Percentiles rank a stretch among this genome's conserved stretches.
Evolutionary conservation across 2,888 invertebrate species (phyloP).

Genomic region (Congeria kusceri): DNA sequence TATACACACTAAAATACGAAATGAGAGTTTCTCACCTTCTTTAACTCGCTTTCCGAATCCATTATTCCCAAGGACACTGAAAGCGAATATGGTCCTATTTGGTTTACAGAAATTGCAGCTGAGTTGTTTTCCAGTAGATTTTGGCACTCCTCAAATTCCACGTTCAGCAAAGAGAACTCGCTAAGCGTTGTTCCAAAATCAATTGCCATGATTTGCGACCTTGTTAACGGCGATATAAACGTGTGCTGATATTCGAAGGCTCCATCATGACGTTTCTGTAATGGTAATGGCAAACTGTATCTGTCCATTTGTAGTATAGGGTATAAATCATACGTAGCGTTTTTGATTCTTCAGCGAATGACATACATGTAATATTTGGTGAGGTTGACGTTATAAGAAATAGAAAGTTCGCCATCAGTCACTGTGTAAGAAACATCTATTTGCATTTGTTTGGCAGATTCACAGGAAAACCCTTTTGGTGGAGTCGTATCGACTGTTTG

Average conservation of each 20-base stretch:
- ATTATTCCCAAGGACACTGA: no score
- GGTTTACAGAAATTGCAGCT: no score
- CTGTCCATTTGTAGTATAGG: constrained; percentile 6
- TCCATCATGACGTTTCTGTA: constrained; percentile 13
- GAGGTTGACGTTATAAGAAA: constrained; percentile 1
- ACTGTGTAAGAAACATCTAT: not conserved
- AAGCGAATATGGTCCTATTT: no score
- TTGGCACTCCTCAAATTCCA: no score
- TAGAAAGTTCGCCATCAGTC: not conserved
- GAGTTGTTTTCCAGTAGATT: no score
- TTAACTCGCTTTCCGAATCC: no score
- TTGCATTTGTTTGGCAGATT: not conserved
- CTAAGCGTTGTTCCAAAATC: no score
- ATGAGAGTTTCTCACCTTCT: no score
- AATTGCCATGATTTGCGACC: no score
- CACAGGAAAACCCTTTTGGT: constrained; percentile 13
- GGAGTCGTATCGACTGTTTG: constrained; percentile 13
- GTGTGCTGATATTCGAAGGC: constrained; percentile 16
- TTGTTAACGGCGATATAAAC: constrained; percentile 13
- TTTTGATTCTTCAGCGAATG: not conserved
- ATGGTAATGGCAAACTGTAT: constrained; percentile 7
- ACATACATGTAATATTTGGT: constrained; percentile 12
- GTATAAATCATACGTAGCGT: not conserved
- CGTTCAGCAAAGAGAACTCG: no score
- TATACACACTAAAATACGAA: no score